Evolutionary conservation across 1,140 invertebrate genomes (phyloP).

Genomic region (Mactra quadrangularis): DNA sequence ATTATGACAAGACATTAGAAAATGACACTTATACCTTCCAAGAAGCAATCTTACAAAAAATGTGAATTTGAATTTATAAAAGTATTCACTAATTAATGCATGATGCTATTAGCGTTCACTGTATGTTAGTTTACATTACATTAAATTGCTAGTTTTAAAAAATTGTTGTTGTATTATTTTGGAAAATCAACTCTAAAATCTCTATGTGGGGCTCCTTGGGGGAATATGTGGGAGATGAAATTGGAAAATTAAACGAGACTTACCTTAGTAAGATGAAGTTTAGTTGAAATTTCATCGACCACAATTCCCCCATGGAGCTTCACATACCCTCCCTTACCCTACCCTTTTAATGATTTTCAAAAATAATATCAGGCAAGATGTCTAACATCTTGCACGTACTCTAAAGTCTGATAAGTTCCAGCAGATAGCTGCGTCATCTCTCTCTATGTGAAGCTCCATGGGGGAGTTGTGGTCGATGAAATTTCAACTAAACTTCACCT

Average conservation of each 20-base stretch:
- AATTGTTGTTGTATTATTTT: background rate
- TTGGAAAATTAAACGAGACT: conserved; percentile 18
- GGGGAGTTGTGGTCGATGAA: conserved; percentile 10
- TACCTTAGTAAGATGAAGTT: conserved; percentile 28
- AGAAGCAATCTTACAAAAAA: background rate
- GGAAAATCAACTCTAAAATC: conserved; percentile 17
- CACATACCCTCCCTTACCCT: conserved; percentile 14
- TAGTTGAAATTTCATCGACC: conserved; percentile 4
- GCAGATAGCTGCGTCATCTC: too few relatives aligned
- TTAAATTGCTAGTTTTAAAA: background rate
- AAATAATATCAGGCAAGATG: conserved; percentile 15
- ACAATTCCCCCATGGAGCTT: background rate
- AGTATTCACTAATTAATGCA: too few relatives aligned
- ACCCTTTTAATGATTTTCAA: background rate
- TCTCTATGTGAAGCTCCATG: background rate
- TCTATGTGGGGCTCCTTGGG: background rate
- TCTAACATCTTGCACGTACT: conserved; percentile 10
- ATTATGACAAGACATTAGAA: too few relatives aligned
- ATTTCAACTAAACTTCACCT: conserved; percentile 15
- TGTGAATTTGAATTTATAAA: background rate
- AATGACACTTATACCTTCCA: background rate
- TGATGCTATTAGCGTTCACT: too few relatives aligned
- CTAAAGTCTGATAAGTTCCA: conserved; percentile 12
- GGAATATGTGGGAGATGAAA: conserved; percentile 19
- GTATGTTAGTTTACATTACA: background rate